Percentiles rank a stretch among this genome's conserved stretches.
phyloP scores from a whole-genome alignment of 23 tunicate genomes.

The Aplidium turbinatum region DNA sequence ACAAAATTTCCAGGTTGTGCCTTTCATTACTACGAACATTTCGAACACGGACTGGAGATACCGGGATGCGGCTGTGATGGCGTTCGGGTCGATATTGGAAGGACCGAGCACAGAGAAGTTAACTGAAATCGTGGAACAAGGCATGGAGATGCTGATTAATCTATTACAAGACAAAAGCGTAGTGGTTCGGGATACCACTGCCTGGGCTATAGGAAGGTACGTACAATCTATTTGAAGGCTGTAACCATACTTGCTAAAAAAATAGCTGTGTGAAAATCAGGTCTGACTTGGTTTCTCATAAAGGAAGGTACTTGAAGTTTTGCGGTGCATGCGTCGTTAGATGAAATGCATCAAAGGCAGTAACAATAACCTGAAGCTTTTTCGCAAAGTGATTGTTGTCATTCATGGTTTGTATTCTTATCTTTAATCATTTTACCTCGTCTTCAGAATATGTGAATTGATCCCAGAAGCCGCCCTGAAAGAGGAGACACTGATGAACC shows the following conservation, averaged over 20 bases:
- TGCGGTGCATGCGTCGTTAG: no score
- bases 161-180: conserved; percentile 81
- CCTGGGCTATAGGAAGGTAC: conserved; percentile 97
- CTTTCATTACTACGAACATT: conserved; percentile 67
- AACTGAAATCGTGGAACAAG: conserved; percentile 63
- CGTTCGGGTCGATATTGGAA: conserved; percentile 94
- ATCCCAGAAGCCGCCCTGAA: conserved; percentile 86
- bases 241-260: no score
- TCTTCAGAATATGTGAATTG: conserved; percentile 80
- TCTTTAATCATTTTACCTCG: no score
- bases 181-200: conserved; percentile 95
- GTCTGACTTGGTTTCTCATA: no score
- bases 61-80: conserved; percentile 97
- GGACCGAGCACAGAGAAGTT: conserved; percentile 81
- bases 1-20: conserved; percentile 76
- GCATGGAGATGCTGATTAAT: conserved; percentile 65
- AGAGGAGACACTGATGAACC: conserved; percentile 50
- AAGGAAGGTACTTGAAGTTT: no score
- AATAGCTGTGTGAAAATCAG: no score
- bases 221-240: no score
- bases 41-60: conserved; percentile 67
- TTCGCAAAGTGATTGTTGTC: no score
- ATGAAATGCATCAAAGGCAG: no score
- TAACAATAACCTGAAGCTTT: no score
- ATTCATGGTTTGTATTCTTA: no score